Conservation (phyloP, 2,888 invertebrate species). For the Ellobium chinense region DNA sequence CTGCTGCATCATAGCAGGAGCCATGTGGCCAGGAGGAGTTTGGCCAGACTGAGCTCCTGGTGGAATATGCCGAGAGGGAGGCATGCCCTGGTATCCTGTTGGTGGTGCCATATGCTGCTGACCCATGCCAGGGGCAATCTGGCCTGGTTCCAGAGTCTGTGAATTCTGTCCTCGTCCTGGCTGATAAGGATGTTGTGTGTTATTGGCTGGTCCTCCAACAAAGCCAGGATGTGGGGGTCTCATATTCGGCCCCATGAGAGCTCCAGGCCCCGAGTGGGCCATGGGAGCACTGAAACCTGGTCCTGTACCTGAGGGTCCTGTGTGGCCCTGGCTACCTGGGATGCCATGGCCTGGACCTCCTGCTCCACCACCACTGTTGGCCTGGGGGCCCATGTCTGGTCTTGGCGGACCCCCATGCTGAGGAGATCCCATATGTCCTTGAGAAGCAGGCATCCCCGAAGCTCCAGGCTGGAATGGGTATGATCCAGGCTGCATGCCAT, state of each 20-base stretch:
- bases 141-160: slow-evolving; percentile 34
- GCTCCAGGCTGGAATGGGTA: neutral
- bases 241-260: slow-evolving; percentile 17
- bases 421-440: neutral
- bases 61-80: slow-evolving; percentile 34
- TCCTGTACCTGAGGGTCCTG: slow-evolving; percentile 32
- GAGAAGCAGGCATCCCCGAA: neutral
- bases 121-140: neutral
- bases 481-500: neutral
- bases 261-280: slow-evolving; percentile 27
- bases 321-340: neutral
- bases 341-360: neutral
- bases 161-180: neutral
- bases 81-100: slow-evolving; percentile 19
- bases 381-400: neutral
- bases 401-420: neutral
- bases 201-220: slow-evolving; percentile 30
- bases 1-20: slow-evolving; percentile 33
- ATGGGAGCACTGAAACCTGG: slow-evolving; percentile 36
- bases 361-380: neutral
- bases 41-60: neutral
- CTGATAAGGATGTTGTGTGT: slow-evolving; percentile 7
- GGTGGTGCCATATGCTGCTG: slow-evolving; percentile 18
- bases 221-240: slow-evolving; percentile 40
- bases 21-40: neutral